Evolutionary conservation across 2,888 invertebrate genomes (phyloP).

Genomic region (Petrophora chlorosata): DNA sequence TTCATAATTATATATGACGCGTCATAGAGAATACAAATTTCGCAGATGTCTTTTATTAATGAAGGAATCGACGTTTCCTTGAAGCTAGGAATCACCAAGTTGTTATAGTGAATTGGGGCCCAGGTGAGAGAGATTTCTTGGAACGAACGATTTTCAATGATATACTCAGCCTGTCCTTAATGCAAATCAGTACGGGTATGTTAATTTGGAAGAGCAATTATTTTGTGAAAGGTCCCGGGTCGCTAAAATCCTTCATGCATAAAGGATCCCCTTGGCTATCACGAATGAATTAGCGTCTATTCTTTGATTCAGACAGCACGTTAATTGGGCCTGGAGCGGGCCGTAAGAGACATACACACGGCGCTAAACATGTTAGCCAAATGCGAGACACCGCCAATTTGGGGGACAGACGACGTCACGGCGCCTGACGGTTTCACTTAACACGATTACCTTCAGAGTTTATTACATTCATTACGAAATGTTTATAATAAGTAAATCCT

Average conservation of each 20-base stretch:
- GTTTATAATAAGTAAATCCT: not conserved
- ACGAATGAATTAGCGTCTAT: constrained; percentile 25
- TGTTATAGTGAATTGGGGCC: no score
- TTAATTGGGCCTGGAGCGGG: constrained; percentile 38
- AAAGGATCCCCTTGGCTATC: constrained; percentile 7
- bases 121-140: not conserved
- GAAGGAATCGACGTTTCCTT: no score
- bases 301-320: constrained; percentile 27
- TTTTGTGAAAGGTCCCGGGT: not conserved
- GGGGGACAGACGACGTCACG: constrained; percentile 30
- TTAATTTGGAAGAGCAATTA: constrained; percentile 3
- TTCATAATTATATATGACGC: no score
- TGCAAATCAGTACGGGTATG: no score
- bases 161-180: no score
- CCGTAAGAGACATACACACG: constrained; percentile 26
- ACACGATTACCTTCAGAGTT: constrained; percentile 41
- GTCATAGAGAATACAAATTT: no score
- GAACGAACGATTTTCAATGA: not conserved
- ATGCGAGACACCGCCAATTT: constrained; percentile 47
- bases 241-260: not conserved
- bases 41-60: no score
- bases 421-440: constrained; percentile 47
- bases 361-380: constrained; percentile 44
- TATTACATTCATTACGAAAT: constrained; percentile 2
- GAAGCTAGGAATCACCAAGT: no score